Conservation (phyloP, 2,113 vertebrate species). For the Poeciliopsis turrubarensis region DNA sequence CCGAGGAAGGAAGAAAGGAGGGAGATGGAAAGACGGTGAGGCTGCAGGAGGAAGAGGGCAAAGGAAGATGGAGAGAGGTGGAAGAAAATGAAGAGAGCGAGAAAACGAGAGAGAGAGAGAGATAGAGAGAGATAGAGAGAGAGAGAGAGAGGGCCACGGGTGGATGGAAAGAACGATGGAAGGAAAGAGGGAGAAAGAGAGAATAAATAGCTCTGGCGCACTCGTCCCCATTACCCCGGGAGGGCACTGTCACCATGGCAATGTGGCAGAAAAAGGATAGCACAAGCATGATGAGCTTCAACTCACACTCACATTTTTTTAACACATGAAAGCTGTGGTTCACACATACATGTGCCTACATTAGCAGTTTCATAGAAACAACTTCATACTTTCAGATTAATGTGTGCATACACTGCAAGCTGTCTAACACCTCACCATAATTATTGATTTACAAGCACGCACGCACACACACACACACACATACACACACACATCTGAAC, state of each 20-base stretch:
- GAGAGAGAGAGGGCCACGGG: constrained; percentile 36
- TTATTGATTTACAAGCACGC: constrained; percentile 33
- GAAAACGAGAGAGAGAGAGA: constrained; percentile 62
- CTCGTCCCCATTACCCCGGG: constrained; percentile 81
- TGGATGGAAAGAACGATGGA: constrained; percentile 28
- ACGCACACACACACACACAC: background rate
- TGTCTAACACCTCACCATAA: constrained; percentile 38
- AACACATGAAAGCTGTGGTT: constrained; percentile 55
- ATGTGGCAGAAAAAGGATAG: constrained; percentile 84
- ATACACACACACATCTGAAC: constrained; percentile 7
- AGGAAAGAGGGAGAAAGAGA: constrained; percentile 60
- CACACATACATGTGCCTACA: constrained; percentile 52
- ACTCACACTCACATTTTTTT: constrained; percentile 38
- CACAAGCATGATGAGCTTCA: constrained; percentile 76
- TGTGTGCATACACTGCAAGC: constrained; percentile 20
- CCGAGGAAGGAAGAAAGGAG: constrained; percentile 61
- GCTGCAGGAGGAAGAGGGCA: constrained; percentile 64
- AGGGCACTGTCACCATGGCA: constrained; percentile 84
- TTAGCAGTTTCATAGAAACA: constrained; percentile 45
- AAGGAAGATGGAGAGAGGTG: constrained; percentile 37
- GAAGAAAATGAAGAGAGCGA: constrained; percentile 23
- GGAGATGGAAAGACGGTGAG: constrained; percentile 34
- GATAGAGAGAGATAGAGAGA: constrained; percentile 56
- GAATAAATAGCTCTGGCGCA: constrained; percentile 81
- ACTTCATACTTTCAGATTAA: constrained; percentile 43